These are phyloP conservation scores for Fabriciana adippe DNA, from an alignment of 2,888 invertebrate species.

Conservation along the genomic window DNA sequence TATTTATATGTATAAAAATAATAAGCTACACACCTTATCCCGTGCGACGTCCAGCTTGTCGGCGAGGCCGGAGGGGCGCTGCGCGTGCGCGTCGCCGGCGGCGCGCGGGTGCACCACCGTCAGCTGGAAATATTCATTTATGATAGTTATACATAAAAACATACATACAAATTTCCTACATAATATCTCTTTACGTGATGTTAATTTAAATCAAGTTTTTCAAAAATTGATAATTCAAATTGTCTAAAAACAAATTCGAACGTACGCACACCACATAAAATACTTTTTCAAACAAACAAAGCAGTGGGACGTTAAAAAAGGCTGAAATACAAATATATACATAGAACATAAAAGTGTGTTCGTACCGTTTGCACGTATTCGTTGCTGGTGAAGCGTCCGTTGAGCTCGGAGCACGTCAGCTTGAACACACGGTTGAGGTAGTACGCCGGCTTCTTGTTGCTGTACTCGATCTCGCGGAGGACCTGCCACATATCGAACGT, in stretches of 20 bases:
- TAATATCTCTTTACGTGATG: too few species aligned
- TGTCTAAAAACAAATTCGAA: background rate
- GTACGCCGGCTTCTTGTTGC: constrained; percentile 97
- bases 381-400: constrained; percentile 96
- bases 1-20: background rate
- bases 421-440: constrained; percentile 97
- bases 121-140: constrained; percentile 70
- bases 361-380: constrained; percentile 95
- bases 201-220: too few species aligned
- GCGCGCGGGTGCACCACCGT: constrained; percentile 95
- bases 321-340: too few species aligned
- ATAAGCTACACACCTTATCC: constrained; percentile 51
- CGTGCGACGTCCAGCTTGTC: constrained; percentile 74
- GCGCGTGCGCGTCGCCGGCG: constrained; percentile 72
- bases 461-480: constrained; percentile 92
- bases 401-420: constrained; percentile 96
- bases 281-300: too few species aligned
- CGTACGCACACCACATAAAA: too few species aligned
- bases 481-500: constrained; percentile 57
- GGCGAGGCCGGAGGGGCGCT: constrained; percentile 78
- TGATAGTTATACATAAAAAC: too few species aligned
- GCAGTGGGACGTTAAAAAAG: too few species aligned
- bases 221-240: background rate
- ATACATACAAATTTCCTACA: too few species aligned
- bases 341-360: background rate